phyloP scores from a whole-genome alignment of 2,797 vertebrate genomes.

The Muscicapa comitata region DNA sequence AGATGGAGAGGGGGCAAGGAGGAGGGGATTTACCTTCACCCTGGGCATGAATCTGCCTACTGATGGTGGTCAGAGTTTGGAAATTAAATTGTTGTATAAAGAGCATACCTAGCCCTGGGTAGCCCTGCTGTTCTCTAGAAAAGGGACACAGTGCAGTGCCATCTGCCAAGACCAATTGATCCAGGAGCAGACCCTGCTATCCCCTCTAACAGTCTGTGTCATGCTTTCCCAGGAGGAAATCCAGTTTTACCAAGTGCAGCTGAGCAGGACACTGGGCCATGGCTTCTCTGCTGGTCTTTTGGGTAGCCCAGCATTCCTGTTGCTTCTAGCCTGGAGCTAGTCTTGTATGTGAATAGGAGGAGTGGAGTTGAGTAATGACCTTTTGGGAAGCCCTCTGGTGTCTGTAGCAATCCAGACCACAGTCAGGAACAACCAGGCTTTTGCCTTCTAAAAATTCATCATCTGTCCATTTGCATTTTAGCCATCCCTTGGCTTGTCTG shows the following conservation, averaged over 20 bases:
- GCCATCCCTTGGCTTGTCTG: neutral
- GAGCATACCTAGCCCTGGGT: neutral
- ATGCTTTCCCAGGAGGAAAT: neutral
- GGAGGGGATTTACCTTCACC: neutral
- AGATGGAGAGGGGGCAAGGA: neutral
- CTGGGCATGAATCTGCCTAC: neutral
- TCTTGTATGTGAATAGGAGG: neutral
- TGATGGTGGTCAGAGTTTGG: accelerated
- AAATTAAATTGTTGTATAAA: neutral
- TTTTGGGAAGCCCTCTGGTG: neutral
- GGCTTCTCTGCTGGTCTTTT: neutral
- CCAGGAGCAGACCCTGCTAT: neutral
- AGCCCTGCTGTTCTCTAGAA: neutral
- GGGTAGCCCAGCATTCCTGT: neutral
- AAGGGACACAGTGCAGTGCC: neutral
- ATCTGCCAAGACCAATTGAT: neutral
- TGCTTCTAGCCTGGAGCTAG: neutral
- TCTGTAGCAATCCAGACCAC: neutral
- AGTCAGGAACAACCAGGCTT: neutral
- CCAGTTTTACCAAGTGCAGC: neutral
- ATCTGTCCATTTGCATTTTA: neutral
- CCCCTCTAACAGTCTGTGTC: neutral
- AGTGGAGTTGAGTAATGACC: neutral
- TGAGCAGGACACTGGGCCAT: neutral
- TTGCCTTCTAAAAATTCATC: neutral